phyloP scores from a whole-genome alignment of 2,797 vertebrate species.

The Danio choprae region DNA sequence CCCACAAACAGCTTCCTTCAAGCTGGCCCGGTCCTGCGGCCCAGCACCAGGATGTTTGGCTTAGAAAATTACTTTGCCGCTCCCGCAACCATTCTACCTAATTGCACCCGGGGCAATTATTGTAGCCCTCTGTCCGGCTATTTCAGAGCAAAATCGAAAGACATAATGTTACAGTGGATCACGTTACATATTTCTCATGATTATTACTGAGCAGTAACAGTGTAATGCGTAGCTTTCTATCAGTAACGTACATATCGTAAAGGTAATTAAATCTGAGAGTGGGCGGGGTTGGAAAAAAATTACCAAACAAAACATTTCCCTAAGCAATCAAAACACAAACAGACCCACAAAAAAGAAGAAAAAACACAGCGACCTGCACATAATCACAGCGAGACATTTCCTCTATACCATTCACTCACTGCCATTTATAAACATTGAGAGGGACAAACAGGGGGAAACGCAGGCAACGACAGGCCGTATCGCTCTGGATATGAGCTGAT shows the following conservation, averaged over 20 bases:
- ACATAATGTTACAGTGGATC: conserved; percentile 62
- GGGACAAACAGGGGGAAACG: conserved; percentile 61
- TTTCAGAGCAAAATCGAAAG: conserved; percentile 65
- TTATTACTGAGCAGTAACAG: conserved; percentile 5
- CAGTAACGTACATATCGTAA: conserved; percentile 28
- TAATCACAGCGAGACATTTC: conserved; percentile 70
- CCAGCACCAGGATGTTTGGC: conserved; percentile 83
- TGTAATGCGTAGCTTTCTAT: background rate
- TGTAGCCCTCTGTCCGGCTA: conserved; percentile 66
- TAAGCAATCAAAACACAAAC: conserved; percentile 79
- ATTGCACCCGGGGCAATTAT: conserved; percentile 81
- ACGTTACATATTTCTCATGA: background rate
- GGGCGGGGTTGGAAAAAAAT: conserved; percentile 61
- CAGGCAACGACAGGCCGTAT: conserved; percentile 70
- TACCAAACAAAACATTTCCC: conserved; percentile 78
- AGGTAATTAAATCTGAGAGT: conserved; percentile 49
- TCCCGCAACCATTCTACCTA: conserved; percentile 75
- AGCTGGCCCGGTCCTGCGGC: conserved; percentile 71
- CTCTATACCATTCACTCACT: conserved; percentile 66
- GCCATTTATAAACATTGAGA: conserved; percentile 70
- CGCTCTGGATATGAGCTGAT: conserved; percentile 74
- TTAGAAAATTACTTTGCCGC: conserved; percentile 82
- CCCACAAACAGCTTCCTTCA: conserved; percentile 68
- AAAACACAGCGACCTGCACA: conserved; percentile 60
- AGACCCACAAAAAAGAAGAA: conserved; percentile 67